Conservation (phyloP, 2,113 vertebrate genomes). For the Thunnus maccoyii region DNA sequence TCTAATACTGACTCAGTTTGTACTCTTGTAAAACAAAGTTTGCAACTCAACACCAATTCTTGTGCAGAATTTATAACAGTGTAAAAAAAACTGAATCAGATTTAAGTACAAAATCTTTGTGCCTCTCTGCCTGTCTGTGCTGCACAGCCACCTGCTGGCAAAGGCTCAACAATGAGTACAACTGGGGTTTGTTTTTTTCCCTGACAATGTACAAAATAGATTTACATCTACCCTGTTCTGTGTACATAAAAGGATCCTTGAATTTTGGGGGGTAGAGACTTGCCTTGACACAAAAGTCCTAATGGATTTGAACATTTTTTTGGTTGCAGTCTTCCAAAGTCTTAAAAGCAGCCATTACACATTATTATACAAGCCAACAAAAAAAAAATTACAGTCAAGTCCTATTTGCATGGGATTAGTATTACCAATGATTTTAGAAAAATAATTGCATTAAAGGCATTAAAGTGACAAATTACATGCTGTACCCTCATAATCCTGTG, state of each 20-base stretch:
- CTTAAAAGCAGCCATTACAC: not conserved
- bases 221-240: no score
- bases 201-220: no score
- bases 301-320: not conserved
- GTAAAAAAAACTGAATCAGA: not conserved
- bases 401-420: no score
- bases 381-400: no score
- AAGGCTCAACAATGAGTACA: not conserved
- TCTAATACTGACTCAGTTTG: not conserved
- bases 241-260: no score
- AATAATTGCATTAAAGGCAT: no score
- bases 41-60: not conserved
- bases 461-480: no score
- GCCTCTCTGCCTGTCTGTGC: not conserved
- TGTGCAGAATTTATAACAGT: not conserved
- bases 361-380: no score
- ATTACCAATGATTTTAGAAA: no score
- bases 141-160: not conserved
- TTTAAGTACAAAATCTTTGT: not conserved
- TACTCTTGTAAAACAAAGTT: not conserved
- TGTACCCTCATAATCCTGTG: no score
- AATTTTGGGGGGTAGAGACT: no score
- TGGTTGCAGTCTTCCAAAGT: not conserved
- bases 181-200: no score
- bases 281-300: not conserved